Evolutionary conservation across 2,113 vertebrate genomes (phyloP), one percentile per base, ranked within the genome.

Genomic region (Sphaerodactylus townsendi): DNA sequence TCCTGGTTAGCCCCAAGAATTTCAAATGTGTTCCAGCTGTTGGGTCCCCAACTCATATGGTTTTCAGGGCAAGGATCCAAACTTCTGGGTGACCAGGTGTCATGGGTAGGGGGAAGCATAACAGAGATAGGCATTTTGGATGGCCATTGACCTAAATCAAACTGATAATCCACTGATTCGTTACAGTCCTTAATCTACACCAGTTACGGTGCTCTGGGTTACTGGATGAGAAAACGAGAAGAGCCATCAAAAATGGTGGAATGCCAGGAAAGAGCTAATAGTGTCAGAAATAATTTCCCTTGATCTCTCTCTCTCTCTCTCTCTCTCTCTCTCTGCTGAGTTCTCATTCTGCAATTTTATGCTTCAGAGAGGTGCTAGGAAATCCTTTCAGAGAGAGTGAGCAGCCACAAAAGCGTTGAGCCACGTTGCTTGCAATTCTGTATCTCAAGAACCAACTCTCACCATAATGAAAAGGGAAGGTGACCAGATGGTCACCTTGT

Each of bases 161-260:
- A 91, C 72, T 68, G 88, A 92, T 80, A 68, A 92, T 83, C 94
- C 83, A 92, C 71, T 44, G 90, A 80, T 85, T 75, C 78, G 7
- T 50, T 77, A 84, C 46, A 87, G 87, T 46, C 90, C 87, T 87
- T 90, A 87, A 92, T 92, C 86, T 85, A 90, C 81, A 86, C 25
- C 85, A 53, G 70, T 84, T 85, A 86, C 71, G 88, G 72, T 23
- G 83, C 84, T 65, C 89, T 82, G 88, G 94, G 89, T 94, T 89
- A 90, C 87, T 66, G 91, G 89, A 85, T 88, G 93, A 66, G 86
- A 94, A 93, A 94, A 88, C 83, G 87, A 90, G 78, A 44, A 65
- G 85, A 82, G 37, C 68, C 72, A 73, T 68, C 37, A 82, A 85
- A 86, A 89, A 41, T 44, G 44, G 77, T 81, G 88, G 91, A 91